Evolutionary conservation across 1,140 invertebrate genomes (phyloP).

Genomic region (Acromyrmex heyeri): DNA sequence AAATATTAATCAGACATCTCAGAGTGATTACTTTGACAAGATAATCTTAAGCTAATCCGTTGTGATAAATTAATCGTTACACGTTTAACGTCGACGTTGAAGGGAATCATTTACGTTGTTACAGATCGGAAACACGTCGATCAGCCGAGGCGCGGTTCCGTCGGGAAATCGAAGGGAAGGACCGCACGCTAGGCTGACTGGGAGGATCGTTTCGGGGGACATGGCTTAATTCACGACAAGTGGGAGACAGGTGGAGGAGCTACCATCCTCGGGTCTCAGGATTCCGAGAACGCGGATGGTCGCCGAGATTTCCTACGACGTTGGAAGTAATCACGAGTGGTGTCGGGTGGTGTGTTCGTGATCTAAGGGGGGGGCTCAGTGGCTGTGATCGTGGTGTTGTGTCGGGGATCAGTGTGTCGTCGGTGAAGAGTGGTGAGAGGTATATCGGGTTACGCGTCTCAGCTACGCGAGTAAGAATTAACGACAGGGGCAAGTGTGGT

Average conservation of each 20-base stretch:
- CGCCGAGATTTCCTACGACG: conserved; percentile 34
- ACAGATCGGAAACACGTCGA: conserved; percentile 67
- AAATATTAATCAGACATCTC: background rate
- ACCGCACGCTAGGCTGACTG: conserved; percentile 52
- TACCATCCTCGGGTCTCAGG: conserved; percentile 41
- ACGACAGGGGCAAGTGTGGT: conserved; percentile 32
- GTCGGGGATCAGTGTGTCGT: conserved; percentile 38
- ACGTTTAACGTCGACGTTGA: conserved; percentile 18
- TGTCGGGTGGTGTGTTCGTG: conserved; percentile 50
- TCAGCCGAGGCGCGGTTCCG: conserved; percentile 51
- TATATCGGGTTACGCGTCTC: conserved; percentile 6
- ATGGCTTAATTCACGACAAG: conserved; percentile 51
- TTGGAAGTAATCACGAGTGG: conserved; percentile 53
- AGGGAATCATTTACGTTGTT: conserved; percentile 38
- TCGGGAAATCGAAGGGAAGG: conserved; percentile 41
- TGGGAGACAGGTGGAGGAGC: conserved; percentile 37
- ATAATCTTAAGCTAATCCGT: conserved; percentile 28
- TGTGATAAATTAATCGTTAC: conserved; percentile 13
- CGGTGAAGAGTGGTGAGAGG: conserved; percentile 45
- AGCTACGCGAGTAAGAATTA: conserved; percentile 33
- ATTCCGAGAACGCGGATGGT: conserved; percentile 46
- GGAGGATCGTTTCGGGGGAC: conserved; percentile 22
- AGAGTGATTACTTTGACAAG: conserved; percentile 9
- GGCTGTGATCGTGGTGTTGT: conserved; percentile 54
- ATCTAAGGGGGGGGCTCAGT: conserved; percentile 27